Conservation (phyloP, 2,888 invertebrate genomes). For the Leptogaster cylindrica region DNA sequence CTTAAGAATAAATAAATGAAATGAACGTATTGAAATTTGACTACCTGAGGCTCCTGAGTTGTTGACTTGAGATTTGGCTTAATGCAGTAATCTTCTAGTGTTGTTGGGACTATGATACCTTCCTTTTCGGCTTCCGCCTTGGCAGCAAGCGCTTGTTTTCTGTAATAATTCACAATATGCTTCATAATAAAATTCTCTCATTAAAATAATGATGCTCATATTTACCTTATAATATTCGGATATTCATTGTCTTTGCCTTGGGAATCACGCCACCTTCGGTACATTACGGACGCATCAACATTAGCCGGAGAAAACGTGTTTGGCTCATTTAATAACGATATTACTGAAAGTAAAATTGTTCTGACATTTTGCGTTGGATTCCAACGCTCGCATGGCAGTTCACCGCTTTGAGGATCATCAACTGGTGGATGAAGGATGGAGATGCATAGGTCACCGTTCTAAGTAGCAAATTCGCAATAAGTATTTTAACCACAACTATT, state of each 20-base stretch:
- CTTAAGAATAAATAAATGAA: no score
- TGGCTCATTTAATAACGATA: constrained; percentile 98
- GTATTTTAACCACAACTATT: neutral
- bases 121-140: constrained; percentile 95
- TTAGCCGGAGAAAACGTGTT: constrained; percentile 99
- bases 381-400: constrained; percentile 99
- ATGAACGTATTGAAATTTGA: constrained; percentile 1
- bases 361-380: constrained; percentile 99
- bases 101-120: constrained; percentile 95
- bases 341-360: constrained; percentile 96
- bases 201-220: neutral
- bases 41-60: constrained; percentile 75
- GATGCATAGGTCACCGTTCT: constrained; percentile 99
- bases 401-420: constrained; percentile 99
- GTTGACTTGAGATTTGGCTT: constrained; percentile 88
- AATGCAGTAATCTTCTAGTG: constrained; percentile 98
- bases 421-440: constrained; percentile 99
- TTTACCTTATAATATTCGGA: constrained; percentile 95
- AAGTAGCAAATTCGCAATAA: constrained; percentile 44
- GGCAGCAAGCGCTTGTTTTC: constrained; percentile 96
- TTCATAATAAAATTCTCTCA: neutral
- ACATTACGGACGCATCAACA: constrained; percentile 99
- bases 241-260: constrained; percentile 98
- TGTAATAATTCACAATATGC: constrained; percentile 58
- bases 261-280: constrained; percentile 97